Conservation (phyloP, 2,113 vertebrate species). For the Pampusana beccarii region DNA sequence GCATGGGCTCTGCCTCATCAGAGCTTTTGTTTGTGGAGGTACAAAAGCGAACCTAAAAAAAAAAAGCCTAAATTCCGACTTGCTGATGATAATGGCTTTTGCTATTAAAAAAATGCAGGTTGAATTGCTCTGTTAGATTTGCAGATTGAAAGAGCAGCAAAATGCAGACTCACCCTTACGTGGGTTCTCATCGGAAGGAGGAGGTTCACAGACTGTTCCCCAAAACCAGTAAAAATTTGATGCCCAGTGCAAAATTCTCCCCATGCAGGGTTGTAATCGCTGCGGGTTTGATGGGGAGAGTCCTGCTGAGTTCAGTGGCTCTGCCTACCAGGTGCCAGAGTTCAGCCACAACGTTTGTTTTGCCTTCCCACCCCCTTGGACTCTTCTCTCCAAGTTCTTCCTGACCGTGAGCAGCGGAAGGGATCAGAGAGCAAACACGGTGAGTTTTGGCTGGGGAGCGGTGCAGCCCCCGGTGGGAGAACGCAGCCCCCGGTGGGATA, state of each 20-base stretch:
- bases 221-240: fast-evolving
- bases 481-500: neutral
- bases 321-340: neutral
- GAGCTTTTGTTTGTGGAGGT: neutral
- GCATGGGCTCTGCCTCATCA: neutral
- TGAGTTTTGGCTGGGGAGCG: neutral
- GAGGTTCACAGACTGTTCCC: neutral
- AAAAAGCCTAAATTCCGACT: neutral
- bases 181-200: neutral
- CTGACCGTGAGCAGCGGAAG: neutral
- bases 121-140: neutral
- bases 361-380: neutral
- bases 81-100: neutral
- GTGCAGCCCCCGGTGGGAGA: neutral
- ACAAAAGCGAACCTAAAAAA: neutral
- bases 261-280: neutral
- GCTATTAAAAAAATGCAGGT: neutral
- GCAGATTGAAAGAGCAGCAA: neutral
- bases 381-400: neutral
- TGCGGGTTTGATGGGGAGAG: neutral
- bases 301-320: fast-evolving
- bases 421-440: neutral
- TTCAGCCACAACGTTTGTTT: fast-evolving
- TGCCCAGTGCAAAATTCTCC: neutral
- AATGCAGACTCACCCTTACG: neutral